Evolutionary conservation across 1,140 invertebrate species (phyloP).

Genomic region (Monochamus saltuarius): DNA sequence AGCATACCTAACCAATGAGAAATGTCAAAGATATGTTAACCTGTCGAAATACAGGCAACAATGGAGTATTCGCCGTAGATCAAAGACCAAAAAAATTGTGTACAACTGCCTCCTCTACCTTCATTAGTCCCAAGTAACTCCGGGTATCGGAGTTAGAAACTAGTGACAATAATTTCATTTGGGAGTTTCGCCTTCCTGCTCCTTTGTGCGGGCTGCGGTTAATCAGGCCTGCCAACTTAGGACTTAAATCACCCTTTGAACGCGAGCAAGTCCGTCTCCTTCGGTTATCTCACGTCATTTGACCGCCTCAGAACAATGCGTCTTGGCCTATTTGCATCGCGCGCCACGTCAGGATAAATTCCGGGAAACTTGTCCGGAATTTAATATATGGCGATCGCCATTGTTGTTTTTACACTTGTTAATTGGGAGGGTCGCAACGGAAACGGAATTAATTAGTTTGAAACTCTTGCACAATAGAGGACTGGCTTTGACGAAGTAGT

Average conservation of each 20-base stretch:
- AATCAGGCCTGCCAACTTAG: slow-evolving; percentile 21
- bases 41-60: no score
- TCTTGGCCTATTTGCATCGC: slow-evolving; percentile 22
- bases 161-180: no score
- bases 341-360: slow-evolving; percentile 20
- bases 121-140: no score
- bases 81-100: no score
- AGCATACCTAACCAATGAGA: no score
- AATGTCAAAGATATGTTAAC: no score
- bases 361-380: background rate
- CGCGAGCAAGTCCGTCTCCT: slow-evolving; percentile 3
- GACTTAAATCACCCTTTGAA: slow-evolving; percentile 7
- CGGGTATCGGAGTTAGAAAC: no score
- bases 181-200: no score
- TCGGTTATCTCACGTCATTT: slow-evolving; percentile 20
- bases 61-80: no score
- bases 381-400: slow-evolving; percentile 9
- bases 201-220: slow-evolving; percentile 4
- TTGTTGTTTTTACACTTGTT: slow-evolving; percentile 27
- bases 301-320: slow-evolving; percentile 27
- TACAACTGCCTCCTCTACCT: no score
- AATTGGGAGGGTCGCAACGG: slow-evolving; percentile 25
- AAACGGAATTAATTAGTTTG: background rate
- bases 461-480: no score
- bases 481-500: no score